phyloP scores from a whole-genome alignment of 2,888 invertebrate species.

The Brachylomia viminalis region DNA sequence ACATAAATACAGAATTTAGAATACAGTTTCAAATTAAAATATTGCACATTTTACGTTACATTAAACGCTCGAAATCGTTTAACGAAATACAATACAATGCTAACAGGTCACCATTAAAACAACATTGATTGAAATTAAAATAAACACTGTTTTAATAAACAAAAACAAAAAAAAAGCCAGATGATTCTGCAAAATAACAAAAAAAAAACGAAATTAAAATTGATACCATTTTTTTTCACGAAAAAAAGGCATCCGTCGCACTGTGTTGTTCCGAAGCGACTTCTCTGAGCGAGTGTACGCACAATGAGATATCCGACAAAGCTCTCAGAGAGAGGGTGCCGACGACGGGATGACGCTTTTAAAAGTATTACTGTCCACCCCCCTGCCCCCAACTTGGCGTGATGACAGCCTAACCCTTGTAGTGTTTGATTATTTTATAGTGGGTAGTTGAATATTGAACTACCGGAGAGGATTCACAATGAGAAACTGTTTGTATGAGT shows the following conservation, averaged over 20 bases:
- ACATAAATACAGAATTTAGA: background rate
- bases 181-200: background rate
- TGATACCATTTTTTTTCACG: slow-evolving; percentile 58
- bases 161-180: background rate
- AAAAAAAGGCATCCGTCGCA: slow-evolving; percentile 69
- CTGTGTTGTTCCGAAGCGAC: slow-evolving; percentile 69
- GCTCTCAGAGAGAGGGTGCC: slow-evolving; percentile 78
- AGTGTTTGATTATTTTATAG: slow-evolving; percentile 79
- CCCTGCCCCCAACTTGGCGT: slow-evolving; percentile 54
- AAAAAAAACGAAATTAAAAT: slow-evolving; percentile 17
- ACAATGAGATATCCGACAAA: slow-evolving; percentile 83
- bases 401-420: slow-evolving; percentile 76
- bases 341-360: slow-evolving; percentile 85
- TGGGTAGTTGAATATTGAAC: slow-evolving; percentile 77
- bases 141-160: background rate
- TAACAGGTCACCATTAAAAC: slow-evolving; percentile 9
- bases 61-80: slow-evolving; percentile 19
- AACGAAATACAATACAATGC: slow-evolving; percentile 19
- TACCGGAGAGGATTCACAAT: slow-evolving; percentile 66
- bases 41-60: slow-evolving; percentile 20
- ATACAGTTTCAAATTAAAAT: slow-evolving; percentile 18
- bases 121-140: slow-evolving; percentile 2
- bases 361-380: slow-evolving; percentile 87
- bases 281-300: slow-evolving; percentile 78
- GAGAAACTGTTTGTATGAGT: slow-evolving; percentile 68